These are phyloP conservation scores for Eupeodes latifasciatus DNA, from an alignment of 2,888 invertebrate genomes.

Conservation along the genomic window DNA sequence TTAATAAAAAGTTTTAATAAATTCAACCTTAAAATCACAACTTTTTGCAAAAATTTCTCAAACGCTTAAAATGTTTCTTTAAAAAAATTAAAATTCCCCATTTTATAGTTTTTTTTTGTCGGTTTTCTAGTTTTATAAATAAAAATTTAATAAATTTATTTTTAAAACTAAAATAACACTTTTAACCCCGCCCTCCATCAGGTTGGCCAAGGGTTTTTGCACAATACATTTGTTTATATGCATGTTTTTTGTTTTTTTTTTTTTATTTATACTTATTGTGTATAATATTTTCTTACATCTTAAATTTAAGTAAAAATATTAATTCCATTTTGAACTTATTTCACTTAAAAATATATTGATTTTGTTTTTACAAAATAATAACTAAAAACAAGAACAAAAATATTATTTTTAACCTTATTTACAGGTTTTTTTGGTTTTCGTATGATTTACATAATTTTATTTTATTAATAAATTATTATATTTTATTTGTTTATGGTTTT, in stretches of 20 bases:
- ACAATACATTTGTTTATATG: background rate
- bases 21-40: background rate
- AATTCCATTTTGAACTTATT: slow-evolving; percentile 51
- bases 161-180: slow-evolving; percentile 4
- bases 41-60: slow-evolving; percentile 1
- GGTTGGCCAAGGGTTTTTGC: too few species aligned
- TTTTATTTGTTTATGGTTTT: slow-evolving; percentile 50
- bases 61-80: slow-evolving; percentile 1
- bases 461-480: background rate
- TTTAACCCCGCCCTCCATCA: background rate
- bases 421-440: slow-evolving; percentile 11
- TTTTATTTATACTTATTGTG: slow-evolving; percentile 1
- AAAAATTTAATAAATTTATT: background rate
- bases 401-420: background rate
- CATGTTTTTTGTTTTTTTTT: background rate
- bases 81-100: slow-evolving; percentile 28
- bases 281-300: slow-evolving; percentile 23
- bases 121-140: slow-evolving; percentile 5
- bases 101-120: background rate
- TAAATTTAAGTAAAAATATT: slow-evolving; percentile 49
- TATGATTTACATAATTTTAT: slow-evolving; percentile 4
- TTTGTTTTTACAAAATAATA: slow-evolving; percentile 19
- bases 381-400: too few species aligned
- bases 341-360: slow-evolving; percentile 42
- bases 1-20: too few species aligned